Base-by-base conservation (phyloP, 2,888 invertebrate species). In the Oxycera nigricornis region DNA sequence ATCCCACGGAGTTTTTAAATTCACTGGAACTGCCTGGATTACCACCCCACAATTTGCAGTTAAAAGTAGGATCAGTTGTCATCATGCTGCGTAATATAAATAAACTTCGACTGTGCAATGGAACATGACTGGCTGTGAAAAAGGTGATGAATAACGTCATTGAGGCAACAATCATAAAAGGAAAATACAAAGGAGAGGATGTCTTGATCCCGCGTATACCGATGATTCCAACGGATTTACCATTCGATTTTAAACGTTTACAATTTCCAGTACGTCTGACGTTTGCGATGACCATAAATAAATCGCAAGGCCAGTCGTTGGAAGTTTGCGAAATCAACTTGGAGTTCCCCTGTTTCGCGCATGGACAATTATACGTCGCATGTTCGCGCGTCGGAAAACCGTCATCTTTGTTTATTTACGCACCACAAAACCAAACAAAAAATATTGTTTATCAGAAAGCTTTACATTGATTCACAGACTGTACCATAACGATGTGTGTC, bases 271-370 rank as follows among this genome's bases (percentile, higher is more conserved):
- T 81, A 28, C 77, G 80, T 67, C 67, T 81, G 6, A 80, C 79
- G 39, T 81, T 81, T 76, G 79, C 81, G n/a, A 80, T 81, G 55
- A 80, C 80, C 2, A 82, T 81, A 35, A 82, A 82, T 76, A 82
- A 82, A 76, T 76, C 81, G 52, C 81, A 82, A 79, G 81, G 80
- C 6, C 82, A 82, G 77, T 78, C 81, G 20, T 73, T 80, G 65
- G 61, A 73, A 55, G 76, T 80, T 41, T 78, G 78, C 74, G 81
- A 80, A 30, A 46, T 82, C 41, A 74, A 79, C 80, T 72, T 81
- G 24, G 77, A 79, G 76, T 78, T 75, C 68, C 76, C 76, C 65
- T 79, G 79, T 65, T 81, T 82, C 78, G 79, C 80, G 46, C 81
- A 83, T 77, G 81, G 81, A 22, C 81, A 83, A 78, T 35, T 72